A percentile compares a stretch with the other conserved stretches of the same genome.
phyloP scores from a whole-genome alignment of 1,140 invertebrate species.

The Ips nitidus region DNA sequence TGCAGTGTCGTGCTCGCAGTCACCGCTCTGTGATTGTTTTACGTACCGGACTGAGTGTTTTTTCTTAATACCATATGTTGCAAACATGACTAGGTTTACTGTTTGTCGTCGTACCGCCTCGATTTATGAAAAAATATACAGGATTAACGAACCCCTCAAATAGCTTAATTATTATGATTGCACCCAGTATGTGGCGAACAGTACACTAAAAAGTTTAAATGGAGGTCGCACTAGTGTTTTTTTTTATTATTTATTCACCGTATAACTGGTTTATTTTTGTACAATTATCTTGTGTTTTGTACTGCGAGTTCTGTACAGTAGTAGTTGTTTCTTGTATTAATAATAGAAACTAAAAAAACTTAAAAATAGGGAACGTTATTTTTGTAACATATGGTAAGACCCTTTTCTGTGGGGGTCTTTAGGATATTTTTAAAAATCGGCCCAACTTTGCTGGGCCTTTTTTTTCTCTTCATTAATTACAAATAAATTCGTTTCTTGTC shows the following conservation, averaged over 20 bases:
- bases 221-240: slow-evolving; percentile 35
- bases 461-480: slow-evolving; percentile 40
- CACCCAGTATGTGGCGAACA: slow-evolving; percentile 22
- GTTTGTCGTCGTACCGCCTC: slow-evolving; percentile 37
- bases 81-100: slow-evolving; percentile 42
- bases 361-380: slow-evolving; percentile 40
- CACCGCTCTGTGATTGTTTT: slow-evolving; percentile 40
- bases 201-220: slow-evolving; percentile 20
- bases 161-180: background rate
- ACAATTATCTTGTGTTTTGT: slow-evolving; percentile 41
- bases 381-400: slow-evolving; percentile 51
- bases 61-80: slow-evolving; percentile 49
- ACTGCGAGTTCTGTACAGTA: slow-evolving; percentile 45
- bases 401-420: slow-evolving; percentile 38
- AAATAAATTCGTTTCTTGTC: slow-evolving; percentile 33
- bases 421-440: slow-evolving; percentile 40
- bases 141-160: no score
- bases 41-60: slow-evolving; percentile 48
- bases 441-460: slow-evolving; percentile 38
- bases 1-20: slow-evolving; percentile 43
- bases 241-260: slow-evolving; percentile 41
- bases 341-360: slow-evolving; percentile 32
- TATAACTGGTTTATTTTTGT: slow-evolving; percentile 38
- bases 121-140: background rate
- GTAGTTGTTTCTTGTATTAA: slow-evolving; percentile 38